phyloP scores from a whole-genome alignment of 37 sponge, comb jelly and placozoan genomes.

The Geodia barretti region DNA sequence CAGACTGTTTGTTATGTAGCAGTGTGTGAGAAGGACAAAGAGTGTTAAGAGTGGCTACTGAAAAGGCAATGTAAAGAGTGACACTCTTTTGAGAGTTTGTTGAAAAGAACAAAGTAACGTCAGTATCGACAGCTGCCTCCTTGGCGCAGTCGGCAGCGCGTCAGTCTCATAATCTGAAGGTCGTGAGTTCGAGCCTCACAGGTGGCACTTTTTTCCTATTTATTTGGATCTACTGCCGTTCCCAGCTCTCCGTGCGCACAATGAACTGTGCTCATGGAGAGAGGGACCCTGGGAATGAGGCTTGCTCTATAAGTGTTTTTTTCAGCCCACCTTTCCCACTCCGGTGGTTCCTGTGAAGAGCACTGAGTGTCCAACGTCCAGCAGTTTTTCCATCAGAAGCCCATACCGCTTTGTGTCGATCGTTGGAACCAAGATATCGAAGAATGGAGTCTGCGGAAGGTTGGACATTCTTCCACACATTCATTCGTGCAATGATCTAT shows the following conservation, averaged over 20 bases:
- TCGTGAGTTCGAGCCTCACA: conserved; percentile 96
- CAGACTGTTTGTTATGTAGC: too few species aligned
- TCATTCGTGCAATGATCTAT: background rate
- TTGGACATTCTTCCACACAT: background rate
- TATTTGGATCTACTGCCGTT: too few species aligned
- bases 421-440: conserved; percentile 97
- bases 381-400: conserved; percentile 88
- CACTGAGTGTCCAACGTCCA: conserved; percentile 76
- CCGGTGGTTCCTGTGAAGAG: conserved; percentile 98
- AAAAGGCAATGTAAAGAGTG: too few species aligned
- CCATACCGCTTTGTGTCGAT: conserved; percentile 96
- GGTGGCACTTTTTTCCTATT: conserved; percentile 68
- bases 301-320: too few species aligned
- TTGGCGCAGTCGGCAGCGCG: conserved; percentile 93
- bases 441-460: conserved; percentile 67
- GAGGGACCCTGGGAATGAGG: too few species aligned
- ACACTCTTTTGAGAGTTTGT: background rate
- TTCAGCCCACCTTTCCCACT: conserved; percentile 89
- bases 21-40: too few species aligned
- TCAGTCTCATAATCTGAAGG: conserved; percentile 97
- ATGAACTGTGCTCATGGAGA: too few species aligned
- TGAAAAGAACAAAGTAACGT: background rate
- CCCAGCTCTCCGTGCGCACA: too few species aligned
- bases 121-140: too few species aligned
- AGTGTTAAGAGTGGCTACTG: too few species aligned